phyloP scores from a whole-genome alignment of 2,797 vertebrate species.

The Distichodus sexfasciatus region DNA sequence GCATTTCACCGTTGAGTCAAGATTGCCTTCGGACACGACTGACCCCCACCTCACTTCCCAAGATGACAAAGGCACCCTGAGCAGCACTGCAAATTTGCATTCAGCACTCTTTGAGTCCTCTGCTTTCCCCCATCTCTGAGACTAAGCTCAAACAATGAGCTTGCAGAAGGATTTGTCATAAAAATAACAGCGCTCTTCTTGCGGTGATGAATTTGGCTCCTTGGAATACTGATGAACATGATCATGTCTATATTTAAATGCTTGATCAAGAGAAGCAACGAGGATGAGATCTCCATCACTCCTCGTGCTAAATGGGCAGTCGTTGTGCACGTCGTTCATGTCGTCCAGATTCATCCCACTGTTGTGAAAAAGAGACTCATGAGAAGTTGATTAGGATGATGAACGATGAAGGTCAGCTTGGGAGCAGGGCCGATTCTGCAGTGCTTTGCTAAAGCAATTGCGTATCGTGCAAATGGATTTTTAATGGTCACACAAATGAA shows the following conservation, averaged over 20 bases:
- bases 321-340: not conserved
- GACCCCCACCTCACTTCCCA: slow-evolving; percentile 22
- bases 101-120: slow-evolving; percentile 21
- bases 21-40: slow-evolving; percentile 40
- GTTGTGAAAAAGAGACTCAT: no score
- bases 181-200: slow-evolving; percentile 56
- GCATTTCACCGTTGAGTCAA: slow-evolving; percentile 27
- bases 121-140: slow-evolving; percentile 33
- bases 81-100: slow-evolving; percentile 6
- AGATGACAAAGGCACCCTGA: slow-evolving; percentile 15
- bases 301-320: slow-evolving; percentile 8
- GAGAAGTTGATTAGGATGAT: no score
- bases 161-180: slow-evolving; percentile 53
- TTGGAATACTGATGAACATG: slow-evolving; percentile 59
- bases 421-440: no score
- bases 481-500: not conserved
- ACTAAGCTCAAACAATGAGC: slow-evolving; percentile 28
- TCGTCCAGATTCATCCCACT: no score
- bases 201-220: slow-evolving; percentile 50
- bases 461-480: not conserved
- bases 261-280: slow-evolving; percentile 47
- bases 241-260: slow-evolving; percentile 62
- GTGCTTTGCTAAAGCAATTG: not conserved
- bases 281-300: slow-evolving; percentile 56
- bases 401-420: not conserved